Conservation (phyloP, 2,888 invertebrate genomes). For the Parapristionchus giblindavisi region DNA sequence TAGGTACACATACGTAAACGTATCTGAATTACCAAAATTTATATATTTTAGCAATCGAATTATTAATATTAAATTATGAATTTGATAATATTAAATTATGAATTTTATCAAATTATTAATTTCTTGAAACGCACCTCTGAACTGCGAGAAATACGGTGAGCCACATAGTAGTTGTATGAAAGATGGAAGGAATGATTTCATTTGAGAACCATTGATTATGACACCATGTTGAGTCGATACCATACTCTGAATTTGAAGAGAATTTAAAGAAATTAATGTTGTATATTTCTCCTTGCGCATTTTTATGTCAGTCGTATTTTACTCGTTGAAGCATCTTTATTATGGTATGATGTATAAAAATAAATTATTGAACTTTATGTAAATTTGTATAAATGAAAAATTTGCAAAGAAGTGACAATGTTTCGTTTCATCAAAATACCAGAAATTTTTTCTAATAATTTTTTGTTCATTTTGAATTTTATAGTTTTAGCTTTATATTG, state of each 20-base stretch:
- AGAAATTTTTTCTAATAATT: no score
- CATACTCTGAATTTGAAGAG: conserved; percentile 11
- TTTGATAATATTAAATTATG: not conserved
- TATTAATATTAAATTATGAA: no score
- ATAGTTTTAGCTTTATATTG: no score
- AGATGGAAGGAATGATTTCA: conserved; percentile 80
- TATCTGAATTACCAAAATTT: conserved; percentile 75
- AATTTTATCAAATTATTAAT: not conserved
- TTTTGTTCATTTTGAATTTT: no score
- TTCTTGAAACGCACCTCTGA: conserved; percentile 73
- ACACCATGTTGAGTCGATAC: conserved; percentile 42
- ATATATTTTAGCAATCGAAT: not conserved
- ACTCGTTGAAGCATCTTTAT: no score
- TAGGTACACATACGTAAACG: conserved; percentile 91
- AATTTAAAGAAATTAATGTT: not conserved
- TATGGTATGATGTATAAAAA: no score
- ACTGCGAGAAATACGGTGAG: conserved; percentile 87
- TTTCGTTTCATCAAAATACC: no score
- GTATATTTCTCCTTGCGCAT: no score
- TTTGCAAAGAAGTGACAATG: no score
- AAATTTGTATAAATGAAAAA: no score
- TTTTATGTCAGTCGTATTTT: no score
- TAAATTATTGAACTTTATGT: no score
- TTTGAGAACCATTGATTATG: conserved; percentile 73
- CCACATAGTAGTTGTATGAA: conserved; percentile 93